phyloP scores from a whole-genome alignment of 2,888 invertebrate species.

The Elegia similella region DNA sequence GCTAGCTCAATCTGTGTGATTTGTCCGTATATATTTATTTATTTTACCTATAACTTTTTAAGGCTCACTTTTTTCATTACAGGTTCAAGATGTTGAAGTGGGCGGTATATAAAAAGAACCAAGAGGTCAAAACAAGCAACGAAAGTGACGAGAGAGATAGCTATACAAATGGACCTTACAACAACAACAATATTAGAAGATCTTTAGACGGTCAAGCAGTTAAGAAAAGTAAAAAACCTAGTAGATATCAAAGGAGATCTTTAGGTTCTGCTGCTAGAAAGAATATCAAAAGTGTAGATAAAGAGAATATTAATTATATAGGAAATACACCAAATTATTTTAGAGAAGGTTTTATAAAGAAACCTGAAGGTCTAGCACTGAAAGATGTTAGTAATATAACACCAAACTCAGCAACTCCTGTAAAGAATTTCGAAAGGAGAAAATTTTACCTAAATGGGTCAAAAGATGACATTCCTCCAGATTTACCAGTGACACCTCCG shows the following conservation, averaged over 20 bases:
- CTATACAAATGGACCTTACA: conserved; percentile 44
- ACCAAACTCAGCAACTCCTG: conserved; percentile 69
- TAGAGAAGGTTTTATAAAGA: conserved; percentile 81
- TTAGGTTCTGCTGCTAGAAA: conserved; percentile 63
- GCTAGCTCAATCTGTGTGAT: no score
- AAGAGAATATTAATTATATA: conserved; percentile 75
- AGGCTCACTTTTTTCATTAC: conserved; percentile 40
- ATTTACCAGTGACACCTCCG: conserved; percentile 67
- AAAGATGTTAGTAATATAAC: conserved; percentile 85
- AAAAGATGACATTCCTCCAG: conserved; percentile 60
- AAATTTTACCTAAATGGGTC: conserved; percentile 51
- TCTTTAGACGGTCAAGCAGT: conserved; percentile 67
- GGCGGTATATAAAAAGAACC: conserved; percentile 79
- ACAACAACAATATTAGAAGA: conserved; percentile 49
- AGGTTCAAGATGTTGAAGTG: conserved; percentile 83
- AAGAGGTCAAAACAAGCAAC: conserved; percentile 47
- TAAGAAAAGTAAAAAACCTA: conserved; percentile 72
- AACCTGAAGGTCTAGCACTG: conserved; percentile 71
- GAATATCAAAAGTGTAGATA: conserved; percentile 58
- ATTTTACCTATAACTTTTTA: not conserved
- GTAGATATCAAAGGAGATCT: conserved; percentile 70
- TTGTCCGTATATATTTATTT: not conserved
- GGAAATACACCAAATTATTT: conserved; percentile 83
- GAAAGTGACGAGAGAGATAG: conserved; percentile 43
- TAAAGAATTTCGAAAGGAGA: conserved; percentile 55